Base-by-base conservation (phyloP, 1,140 invertebrate genomes). In the Antheraea pernyi region DNA sequence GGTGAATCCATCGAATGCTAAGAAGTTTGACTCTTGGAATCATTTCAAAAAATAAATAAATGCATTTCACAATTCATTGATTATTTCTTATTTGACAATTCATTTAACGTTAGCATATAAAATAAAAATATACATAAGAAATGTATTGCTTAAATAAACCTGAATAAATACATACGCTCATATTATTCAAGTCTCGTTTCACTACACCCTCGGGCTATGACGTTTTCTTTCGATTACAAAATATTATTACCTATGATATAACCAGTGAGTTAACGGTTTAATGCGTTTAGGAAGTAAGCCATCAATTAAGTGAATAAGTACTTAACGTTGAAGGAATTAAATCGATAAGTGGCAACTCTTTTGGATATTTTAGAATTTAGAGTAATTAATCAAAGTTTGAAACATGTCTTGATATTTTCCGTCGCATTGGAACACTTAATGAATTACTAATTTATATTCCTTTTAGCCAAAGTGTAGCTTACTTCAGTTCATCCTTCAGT, bases 251-350 rank as follows among this genome's bases (percentile, higher is more conserved):
- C 19, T 30, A 37, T 63, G 22, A 63, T 19, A 63, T 63, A 63
- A 63, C 61, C 30, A 63, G 9, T 63, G 30, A 63, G 37, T 16
- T 63, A 37, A 63, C 13, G 30, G 11, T 37, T 63, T 37, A 36
- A 63, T 63, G 61, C 37, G 61, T 36, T 63, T n/a, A n/a, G 30
- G 61, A 63, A 63, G 13, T 63, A 22, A 63, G 61, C 7, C 61
- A 10, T 37, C 22, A 13, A 53, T 53, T 53, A 53, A 53, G 7
- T 53, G 46, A 53, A 53, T 53, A 16, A 53, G 46, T 53, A 53
- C 5, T 53, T 16, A 11, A 13, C 46, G 46, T 6, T 53, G 13
- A 53, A 13, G 39, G 39, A 42, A 0, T 42, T 42, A 8, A 42
- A 9, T 42, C 11, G 16, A 53, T 53, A 53, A 53, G 46, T n/a